A percentile compares a stretch with the other conserved stretches of the same genome.
Evolutionary conservation across 2,113 vertebrate genomes (phyloP).

Genomic region (Cromileptes altivelis): DNA sequence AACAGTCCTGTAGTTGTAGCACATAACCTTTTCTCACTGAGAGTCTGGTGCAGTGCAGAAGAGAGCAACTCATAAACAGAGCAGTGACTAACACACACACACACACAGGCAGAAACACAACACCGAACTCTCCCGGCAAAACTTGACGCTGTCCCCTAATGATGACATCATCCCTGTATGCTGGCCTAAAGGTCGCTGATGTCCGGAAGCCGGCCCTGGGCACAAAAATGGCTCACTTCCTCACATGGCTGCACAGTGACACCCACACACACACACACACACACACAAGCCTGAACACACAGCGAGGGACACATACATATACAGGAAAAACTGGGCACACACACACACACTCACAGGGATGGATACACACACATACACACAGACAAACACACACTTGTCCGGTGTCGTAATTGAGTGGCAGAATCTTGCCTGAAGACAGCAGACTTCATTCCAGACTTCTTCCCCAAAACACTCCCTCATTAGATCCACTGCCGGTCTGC

Average conservation of each 20-base stretch:
- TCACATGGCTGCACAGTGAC: constrained; percentile 50
- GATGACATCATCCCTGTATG: constrained; percentile 72
- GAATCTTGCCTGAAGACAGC: constrained; percentile 67
- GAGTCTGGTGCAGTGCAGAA: constrained; percentile 35
- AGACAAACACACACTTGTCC: constrained; percentile 52
- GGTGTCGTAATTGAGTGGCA: constrained; percentile 62
- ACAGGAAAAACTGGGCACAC: background rate
- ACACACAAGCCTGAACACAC: background rate
- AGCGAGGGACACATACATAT: background rate
- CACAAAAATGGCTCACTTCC: constrained; percentile 48
- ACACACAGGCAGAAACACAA: background rate
- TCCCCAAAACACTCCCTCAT: constrained; percentile 55
- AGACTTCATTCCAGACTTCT: constrained; percentile 56
- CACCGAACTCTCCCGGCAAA: constrained; percentile 54
- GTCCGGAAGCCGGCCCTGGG: constrained; percentile 67
- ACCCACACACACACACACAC: constrained; percentile 21
- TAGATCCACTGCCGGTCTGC: constrained; percentile 47
- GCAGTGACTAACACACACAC: constrained; percentile 36
- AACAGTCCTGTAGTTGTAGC: constrained; percentile 18
- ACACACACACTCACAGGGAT: background rate
- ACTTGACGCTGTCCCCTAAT: constrained; percentile 50
- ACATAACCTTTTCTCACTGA: constrained; percentile 55
- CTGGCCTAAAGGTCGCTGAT: constrained; percentile 71
- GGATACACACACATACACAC: background rate
- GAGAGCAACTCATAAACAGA: constrained; percentile 40